A percentile compares a stretch with the other conserved stretches of the same genome.
phyloP scores from a whole-genome alignment of 2,113 vertebrate species.

The Columbina picui region DNA sequence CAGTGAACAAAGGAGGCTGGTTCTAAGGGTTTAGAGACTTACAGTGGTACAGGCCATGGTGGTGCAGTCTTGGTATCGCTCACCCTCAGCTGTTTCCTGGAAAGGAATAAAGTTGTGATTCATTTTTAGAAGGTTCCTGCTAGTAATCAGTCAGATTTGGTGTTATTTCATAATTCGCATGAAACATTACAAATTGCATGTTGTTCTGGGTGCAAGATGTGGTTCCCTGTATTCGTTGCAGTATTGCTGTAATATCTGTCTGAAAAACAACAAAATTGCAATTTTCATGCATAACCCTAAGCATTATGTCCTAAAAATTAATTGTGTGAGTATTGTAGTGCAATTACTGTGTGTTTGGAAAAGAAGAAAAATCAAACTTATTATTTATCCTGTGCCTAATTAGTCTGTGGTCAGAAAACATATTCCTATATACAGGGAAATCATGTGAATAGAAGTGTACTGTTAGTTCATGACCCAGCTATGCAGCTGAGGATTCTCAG shows the following conservation, averaged over 20 bases:
- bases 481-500: constrained; percentile 48
- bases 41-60: accelerated
- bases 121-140: not conserved
- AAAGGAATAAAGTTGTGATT: not conserved
- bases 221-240: not conserved
- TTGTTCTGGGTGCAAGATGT: not conserved
- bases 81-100: not conserved
- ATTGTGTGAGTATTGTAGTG: not conserved
- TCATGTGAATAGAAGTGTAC: not conserved
- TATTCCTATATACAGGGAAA: constrained; percentile 27
- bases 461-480: constrained; percentile 40
- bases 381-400: not conserved
- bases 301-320: not conserved
- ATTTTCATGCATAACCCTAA: not conserved
- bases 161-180: not conserved
- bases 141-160: not conserved
- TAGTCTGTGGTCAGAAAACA: constrained; percentile 35
- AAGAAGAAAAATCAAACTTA: not conserved
- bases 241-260: not conserved
- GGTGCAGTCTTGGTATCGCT: not conserved
- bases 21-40: not conserved
- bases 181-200: not conserved
- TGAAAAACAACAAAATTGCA: not conserved
- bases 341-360: not conserved
- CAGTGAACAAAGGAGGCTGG: not conserved